phyloP scores from a whole-genome alignment of 2,113 vertebrate genomes.

The Cygnus buccinator region DNA sequence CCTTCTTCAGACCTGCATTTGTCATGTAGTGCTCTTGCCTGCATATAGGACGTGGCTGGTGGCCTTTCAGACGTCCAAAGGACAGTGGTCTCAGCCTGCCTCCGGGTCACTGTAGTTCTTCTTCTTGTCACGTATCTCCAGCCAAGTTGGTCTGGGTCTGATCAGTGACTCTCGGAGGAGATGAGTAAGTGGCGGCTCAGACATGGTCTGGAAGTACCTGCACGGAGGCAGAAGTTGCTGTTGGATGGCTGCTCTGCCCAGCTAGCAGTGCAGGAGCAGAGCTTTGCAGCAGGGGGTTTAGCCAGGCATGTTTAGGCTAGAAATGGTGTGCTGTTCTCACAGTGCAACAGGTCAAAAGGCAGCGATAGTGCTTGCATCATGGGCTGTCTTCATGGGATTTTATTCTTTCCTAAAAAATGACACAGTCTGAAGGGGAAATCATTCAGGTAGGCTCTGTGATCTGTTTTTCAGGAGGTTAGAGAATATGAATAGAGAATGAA shows the following conservation, averaged over 20 bases:
- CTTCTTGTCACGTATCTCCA: neutral
- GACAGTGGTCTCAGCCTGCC: neutral
- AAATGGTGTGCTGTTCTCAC: neutral
- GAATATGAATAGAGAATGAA: too few species aligned
- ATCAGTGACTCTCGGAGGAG: neutral
- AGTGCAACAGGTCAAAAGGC: neutral
- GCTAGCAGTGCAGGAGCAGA: fast-evolving
- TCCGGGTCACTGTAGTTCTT: neutral
- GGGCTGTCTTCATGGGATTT: neutral
- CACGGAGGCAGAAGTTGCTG: fast-evolving
- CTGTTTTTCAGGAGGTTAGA: neutral
- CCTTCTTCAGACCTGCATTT: neutral
- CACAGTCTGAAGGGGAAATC: neutral
- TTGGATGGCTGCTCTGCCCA: neutral
- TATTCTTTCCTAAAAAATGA: neutral
- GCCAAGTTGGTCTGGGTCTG: neutral
- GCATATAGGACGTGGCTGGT: neutral
- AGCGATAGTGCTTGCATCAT: fast-evolving
- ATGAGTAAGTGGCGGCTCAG: fast-evolving
- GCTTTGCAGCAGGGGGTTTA: neutral
- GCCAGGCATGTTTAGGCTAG: neutral
- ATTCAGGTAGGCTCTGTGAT: neutral
- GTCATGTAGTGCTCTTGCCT: neutral
- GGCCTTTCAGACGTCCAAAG: fast-evolving
- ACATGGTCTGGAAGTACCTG: neutral